These are phyloP conservation scores for Cotesia chilonis DNA, from an alignment of 1,140 invertebrate species.

Conservation along the genomic window DNA sequence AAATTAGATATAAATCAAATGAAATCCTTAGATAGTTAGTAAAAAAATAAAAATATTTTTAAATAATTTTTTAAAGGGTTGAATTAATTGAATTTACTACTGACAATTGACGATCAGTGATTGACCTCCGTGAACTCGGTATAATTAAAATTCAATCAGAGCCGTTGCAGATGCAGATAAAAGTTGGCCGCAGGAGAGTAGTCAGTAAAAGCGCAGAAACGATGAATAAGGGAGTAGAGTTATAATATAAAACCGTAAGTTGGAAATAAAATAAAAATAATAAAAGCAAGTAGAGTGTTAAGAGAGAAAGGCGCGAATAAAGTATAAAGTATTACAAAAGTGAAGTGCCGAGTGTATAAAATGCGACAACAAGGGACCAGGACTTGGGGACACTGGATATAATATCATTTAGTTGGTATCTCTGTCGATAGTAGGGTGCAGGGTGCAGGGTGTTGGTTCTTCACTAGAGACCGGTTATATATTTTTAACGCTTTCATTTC, in stretches of 20 bases:
- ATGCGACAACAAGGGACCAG: background rate
- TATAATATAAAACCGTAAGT: background rate
- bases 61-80: no score
- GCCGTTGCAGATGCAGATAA: slow-evolving; percentile 33
- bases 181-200: background rate
- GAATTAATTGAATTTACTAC: no score
- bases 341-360: background rate
- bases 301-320: slow-evolving; percentile 11
- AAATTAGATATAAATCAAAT: no score
- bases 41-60: no score
- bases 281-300: background rate
- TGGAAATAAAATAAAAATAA: slow-evolving; percentile 2
- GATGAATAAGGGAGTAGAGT: slow-evolving; percentile 10
- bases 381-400: slow-evolving; percentile 40
- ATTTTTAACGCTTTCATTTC: slow-evolving; percentile 65
- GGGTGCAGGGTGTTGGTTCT: slow-evolving; percentile 13
- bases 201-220: background rate
- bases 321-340: background rate
- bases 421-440: slow-evolving; percentile 3
- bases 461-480: slow-evolving; percentile 43
- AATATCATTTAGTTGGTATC: slow-evolving; percentile 42
- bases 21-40: no score
- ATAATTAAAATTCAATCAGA: slow-evolving; percentile 61
- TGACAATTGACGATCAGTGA: no score
- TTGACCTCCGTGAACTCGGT: slow-evolving; percentile 18